phyloP scores from a whole-genome alignment of 2,888 invertebrate species.

The Dorcus hopei region DNA sequence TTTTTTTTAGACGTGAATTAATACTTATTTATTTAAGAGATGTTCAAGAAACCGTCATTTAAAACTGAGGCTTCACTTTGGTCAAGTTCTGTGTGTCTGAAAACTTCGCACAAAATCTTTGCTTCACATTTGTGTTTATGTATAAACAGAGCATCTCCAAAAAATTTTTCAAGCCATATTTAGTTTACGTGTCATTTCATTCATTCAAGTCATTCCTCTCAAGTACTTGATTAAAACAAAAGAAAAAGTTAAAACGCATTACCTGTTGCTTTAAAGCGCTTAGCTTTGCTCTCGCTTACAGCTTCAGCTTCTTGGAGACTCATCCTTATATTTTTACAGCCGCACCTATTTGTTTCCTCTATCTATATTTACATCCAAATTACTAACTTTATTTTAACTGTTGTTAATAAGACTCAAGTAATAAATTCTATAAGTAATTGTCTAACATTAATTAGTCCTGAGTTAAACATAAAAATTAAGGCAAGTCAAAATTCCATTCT shows the following conservation, averaged over 20 bases:
- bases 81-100: too few relatives aligned
- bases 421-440: slow-evolving; percentile 3
- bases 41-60: too few relatives aligned
- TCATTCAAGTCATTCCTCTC: not conserved
- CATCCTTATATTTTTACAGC: slow-evolving; percentile 38
- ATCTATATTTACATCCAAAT: slow-evolving; percentile 1
- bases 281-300: slow-evolving; percentile 3
- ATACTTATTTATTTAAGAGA: too few relatives aligned
- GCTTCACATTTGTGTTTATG: too few relatives aligned
- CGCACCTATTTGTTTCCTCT: slow-evolving; percentile 8
- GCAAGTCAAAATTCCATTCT: not conserved
- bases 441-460: slow-evolving; percentile 4
- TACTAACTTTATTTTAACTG: slow-evolving; percentile 11
- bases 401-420: slow-evolving; percentile 12
- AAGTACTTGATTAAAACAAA: not conserved
- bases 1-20: not conserved
- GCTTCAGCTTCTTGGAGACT: slow-evolving; percentile 35
- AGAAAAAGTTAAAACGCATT: not conserved
- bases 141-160: too few relatives aligned
- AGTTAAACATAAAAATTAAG: not conserved
- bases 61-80: too few relatives aligned
- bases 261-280: not conserved
- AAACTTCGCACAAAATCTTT: too few relatives aligned
- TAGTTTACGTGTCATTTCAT: not conserved
- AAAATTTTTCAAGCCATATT: not conserved